phyloP scores from a whole-genome alignment of 2,797 vertebrate genomes.

The Galago senegalensis region DNA sequence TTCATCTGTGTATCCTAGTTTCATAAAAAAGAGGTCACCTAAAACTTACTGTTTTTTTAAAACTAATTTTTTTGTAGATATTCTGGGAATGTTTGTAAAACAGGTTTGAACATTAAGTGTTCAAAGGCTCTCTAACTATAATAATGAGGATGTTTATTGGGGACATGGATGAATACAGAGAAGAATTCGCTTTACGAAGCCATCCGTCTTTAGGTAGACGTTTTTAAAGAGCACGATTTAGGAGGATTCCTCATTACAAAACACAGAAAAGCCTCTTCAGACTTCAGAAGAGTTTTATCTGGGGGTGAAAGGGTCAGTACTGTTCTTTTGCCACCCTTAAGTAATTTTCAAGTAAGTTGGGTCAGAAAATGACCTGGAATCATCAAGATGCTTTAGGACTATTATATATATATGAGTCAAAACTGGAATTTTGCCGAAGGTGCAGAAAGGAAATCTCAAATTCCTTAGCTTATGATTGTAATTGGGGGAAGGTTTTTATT shows the following conservation, averaged over 20 bases:
- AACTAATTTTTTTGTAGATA: background rate
- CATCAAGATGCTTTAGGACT: background rate
- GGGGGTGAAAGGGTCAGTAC: background rate
- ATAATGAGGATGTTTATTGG: constrained; percentile 37
- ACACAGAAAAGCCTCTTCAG: background rate
- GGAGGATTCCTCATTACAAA: background rate
- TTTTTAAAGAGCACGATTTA: constrained; percentile 40
- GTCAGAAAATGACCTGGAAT: constrained; percentile 30
- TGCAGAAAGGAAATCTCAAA: constrained; percentile 50
- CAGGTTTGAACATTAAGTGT: background rate
- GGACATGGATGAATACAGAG: constrained; percentile 45
- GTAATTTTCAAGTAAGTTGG: constrained; percentile 18
- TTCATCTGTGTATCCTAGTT: constrained; percentile 7
- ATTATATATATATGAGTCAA: constrained; percentile 1
- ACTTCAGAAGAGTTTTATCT: background rate
- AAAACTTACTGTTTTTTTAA: background rate
- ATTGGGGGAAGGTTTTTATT: constrained; percentile 70
- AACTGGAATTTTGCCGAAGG: constrained; percentile 46
- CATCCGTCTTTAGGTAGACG: constrained; percentile 21
- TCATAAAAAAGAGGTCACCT: constrained; percentile 43
- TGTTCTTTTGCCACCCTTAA: background rate
- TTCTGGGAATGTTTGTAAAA: background rate
- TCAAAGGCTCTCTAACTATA: constrained; percentile 39
- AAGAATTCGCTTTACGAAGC: constrained; percentile 48
- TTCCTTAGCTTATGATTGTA: constrained; percentile 71